Evolutionary conservation across 2,888 invertebrate species (phyloP), one percentile per base, ranked within the genome.

Genomic region (Oeneis ivallda): DNA sequence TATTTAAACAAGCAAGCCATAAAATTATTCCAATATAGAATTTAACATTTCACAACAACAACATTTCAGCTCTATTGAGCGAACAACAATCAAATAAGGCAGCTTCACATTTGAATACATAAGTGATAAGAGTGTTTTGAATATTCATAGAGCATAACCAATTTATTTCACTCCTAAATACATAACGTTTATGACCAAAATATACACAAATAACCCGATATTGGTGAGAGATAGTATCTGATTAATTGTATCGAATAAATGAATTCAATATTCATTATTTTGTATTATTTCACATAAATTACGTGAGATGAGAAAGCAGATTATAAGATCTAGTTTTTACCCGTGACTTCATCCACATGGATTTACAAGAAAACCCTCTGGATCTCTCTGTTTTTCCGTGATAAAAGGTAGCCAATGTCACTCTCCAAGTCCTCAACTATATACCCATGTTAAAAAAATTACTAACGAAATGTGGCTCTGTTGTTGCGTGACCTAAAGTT

Each of bases 41-140:
- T 37, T 57, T 43, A 15, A n/a, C 57, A 8, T 57, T 57, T 57
- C 57, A n/a, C n/a, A n/a, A n/a, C n/a, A n/a, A n/a, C n/a, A n/a
- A n/a, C n/a, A n/a, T 57, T 57, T 57, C 57, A n/a, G 26, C 43
- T 57, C 43, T 1, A 43, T 32, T 57, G 57, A 26, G n/a, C 57
- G 43, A 43, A 57, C 43, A 57, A 43, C 26, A 43, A 43, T 57
- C 26, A 57, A 57, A 43, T 57, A 43, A 13, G 57, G 19, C 43
- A 26, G 57, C n/a, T 57, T 57, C 26, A 43, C 43, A 43, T 43
- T 43, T 57, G 57, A 57, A 57, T 57, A 26, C 57, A 43, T 43
- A 43, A 26, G 37, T 39, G 57, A 43, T 43, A 43, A 26, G 37
- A 54, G 57, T 9, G 26, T 26, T 57, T 26, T 57, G 57, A 57